These are phyloP conservation scores for Leptosomus discolor DNA, from an alignment of 2,113 vertebrate genomes.

Conservation along the genomic window DNA sequence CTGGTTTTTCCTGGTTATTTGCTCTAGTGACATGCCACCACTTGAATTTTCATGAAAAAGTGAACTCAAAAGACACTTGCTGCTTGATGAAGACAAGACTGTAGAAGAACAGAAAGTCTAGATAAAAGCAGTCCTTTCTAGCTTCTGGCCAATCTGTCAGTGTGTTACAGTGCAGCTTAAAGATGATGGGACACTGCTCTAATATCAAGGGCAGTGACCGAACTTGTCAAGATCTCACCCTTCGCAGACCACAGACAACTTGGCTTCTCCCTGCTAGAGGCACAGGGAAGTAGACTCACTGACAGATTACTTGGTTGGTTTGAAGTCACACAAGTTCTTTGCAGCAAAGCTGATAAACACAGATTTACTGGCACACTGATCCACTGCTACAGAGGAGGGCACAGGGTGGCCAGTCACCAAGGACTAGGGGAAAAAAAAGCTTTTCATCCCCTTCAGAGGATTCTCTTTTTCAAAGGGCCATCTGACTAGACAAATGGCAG, in stretches of 20 bases:
- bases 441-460: background rate
- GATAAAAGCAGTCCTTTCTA: background rate
- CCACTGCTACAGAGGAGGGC: background rate
- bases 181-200: background rate
- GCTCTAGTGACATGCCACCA: background rate
- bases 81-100: background rate
- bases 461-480: background rate
- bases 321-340: background rate
- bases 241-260: rapidly evolving
- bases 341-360: background rate
- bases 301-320: background rate
- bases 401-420: background rate
- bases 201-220: background rate
- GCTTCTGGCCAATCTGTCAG: background rate
- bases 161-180: too few relatives aligned
- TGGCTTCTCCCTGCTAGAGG: too few relatives aligned
- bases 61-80: background rate
- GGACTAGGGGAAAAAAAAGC: background rate
- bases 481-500: background rate
- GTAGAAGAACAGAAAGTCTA: background rate
- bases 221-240: background rate
- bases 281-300: too few relatives aligned
- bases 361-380: background rate
- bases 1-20: background rate
- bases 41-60: background rate